Conservation (phyloP, 2,797 vertebrate genomes). For the Cuniculus paca region DNA sequence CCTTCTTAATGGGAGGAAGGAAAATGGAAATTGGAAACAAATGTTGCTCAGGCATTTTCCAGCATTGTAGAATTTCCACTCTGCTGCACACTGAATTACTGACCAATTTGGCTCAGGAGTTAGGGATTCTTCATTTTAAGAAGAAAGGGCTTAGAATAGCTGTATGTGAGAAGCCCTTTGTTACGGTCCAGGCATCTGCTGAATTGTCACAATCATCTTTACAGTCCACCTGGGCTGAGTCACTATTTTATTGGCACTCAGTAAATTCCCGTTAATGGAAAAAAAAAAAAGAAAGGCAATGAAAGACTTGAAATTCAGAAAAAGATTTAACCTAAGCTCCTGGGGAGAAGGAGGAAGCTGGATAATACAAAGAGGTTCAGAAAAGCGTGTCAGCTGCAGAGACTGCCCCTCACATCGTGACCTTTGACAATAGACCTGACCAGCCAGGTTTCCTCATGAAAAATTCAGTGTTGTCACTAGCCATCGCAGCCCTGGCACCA, state of each 20-base stretch:
- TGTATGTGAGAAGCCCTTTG: conserved; percentile 29
- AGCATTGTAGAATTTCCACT: conserved; percentile 44
- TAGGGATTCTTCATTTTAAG: conserved; percentile 44
- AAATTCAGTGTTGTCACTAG: not conserved
- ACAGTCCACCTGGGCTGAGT: conserved; percentile 32
- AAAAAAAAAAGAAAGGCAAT: conserved; percentile 20
- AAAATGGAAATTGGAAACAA: conserved; percentile 63
- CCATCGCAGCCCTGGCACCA: not conserved
- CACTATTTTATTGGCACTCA: conserved; percentile 45
- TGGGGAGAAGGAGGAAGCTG: not conserved
- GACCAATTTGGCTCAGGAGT: not conserved
- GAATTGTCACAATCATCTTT: not conserved
- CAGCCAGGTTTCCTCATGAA: not conserved
- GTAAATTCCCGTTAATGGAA: conserved; percentile 47
- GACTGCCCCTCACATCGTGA: not conserved
- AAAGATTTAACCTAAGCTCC: conserved; percentile 48
- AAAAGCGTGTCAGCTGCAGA: not conserved
- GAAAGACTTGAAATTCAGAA: conserved; percentile 40
- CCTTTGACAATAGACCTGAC: not conserved
- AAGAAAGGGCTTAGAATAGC: conserved; percentile 31
- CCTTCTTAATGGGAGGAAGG: not conserved
- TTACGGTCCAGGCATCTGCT: conserved; percentile 20
- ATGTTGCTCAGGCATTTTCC: conserved; percentile 57
- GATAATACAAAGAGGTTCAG: not conserved
- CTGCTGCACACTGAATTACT: not conserved